These are phyloP conservation scores for Psittacara wagleri DNA, from an alignment of 2,113 vertebrate genomes.

Conservation along the genomic window DNA sequence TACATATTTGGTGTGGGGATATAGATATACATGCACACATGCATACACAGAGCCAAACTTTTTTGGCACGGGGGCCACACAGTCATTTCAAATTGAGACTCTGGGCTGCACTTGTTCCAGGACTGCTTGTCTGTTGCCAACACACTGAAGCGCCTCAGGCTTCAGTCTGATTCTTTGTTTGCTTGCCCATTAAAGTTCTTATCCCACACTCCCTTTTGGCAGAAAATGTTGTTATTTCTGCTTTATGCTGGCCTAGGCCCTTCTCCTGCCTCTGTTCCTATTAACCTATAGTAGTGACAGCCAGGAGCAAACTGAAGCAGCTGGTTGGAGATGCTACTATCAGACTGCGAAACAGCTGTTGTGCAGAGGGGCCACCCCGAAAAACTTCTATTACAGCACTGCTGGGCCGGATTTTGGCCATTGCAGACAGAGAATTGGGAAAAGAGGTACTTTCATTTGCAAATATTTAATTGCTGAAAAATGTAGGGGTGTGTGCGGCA, in stretches of 20 bases:
- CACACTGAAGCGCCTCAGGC: conserved; percentile 57
- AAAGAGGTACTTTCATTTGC: conserved; percentile 41
- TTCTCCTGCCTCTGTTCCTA: conserved; percentile 48
- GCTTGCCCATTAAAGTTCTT: conserved; percentile 67
- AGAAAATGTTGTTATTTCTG: conserved; percentile 43
- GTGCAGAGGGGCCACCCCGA: conserved; percentile 60
- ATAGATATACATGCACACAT: conserved; percentile 54
- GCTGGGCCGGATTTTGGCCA: conserved; percentile 27
- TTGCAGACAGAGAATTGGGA: conserved; percentile 16
- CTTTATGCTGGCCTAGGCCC: conserved; percentile 49
- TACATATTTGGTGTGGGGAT: conserved; percentile 70
- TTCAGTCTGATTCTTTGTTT: conserved; percentile 44
- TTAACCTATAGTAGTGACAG: conserved; percentile 56
- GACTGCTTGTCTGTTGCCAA: conserved; percentile 32
- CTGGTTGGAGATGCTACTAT: conserved; percentile 58
- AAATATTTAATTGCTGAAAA: conserved; percentile 61
- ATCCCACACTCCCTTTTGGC: conserved; percentile 50
- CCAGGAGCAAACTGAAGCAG: conserved; percentile 69
- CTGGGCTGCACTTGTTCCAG: conserved; percentile 49
- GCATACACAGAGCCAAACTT: conserved; percentile 31
- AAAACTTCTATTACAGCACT: conserved; percentile 50
- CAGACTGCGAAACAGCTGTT: conserved; percentile 63
- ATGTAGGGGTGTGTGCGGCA: conserved; percentile 31
- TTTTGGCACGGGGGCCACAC: conserved; percentile 30
- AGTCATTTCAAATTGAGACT: conserved; percentile 61